phyloP scores from a whole-genome alignment of 2,113 vertebrate genomes.

The Oryzias woworae region DNA sequence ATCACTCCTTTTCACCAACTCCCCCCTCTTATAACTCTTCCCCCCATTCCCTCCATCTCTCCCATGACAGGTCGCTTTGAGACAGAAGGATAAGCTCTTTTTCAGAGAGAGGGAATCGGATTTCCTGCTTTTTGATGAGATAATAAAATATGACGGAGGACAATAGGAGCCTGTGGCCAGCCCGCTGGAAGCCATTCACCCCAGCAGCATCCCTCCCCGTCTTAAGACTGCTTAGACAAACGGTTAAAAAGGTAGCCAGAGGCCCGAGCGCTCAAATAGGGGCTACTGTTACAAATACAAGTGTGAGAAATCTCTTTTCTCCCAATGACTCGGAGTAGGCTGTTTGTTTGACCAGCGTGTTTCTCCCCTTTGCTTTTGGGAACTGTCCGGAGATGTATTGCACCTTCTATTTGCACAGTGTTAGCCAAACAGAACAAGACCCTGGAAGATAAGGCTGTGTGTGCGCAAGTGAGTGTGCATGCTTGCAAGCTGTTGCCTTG shows the following conservation, averaged over 20 bases:
- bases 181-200: constrained; percentile 70
- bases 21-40: constrained; percentile 28
- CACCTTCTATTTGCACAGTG: constrained; percentile 77
- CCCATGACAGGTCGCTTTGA: constrained; percentile 74
- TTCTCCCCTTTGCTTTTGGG: constrained; percentile 72
- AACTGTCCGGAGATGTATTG: constrained; percentile 80
- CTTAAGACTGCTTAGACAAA: constrained; percentile 73
- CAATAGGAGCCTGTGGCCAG: constrained; percentile 70
- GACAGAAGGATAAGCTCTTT: constrained; percentile 77
- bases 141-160: constrained; percentile 78
- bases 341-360: constrained; percentile 74
- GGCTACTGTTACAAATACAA: constrained; percentile 67
- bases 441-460: constrained; percentile 75
- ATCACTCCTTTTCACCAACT: constrained; percentile 63
- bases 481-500: constrained; percentile 64
- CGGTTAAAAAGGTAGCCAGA: constrained; percentile 69
- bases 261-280: constrained; percentile 53
- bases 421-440: constrained; percentile 77
- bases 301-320: constrained; percentile 72
- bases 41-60: constrained; percentile 55
- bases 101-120: constrained; percentile 76
- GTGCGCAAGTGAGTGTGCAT: constrained; percentile 16
- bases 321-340: constrained; percentile 65
- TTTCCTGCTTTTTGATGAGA: constrained; percentile 80
- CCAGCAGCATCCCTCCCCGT: constrained; percentile 48